Evolutionary conservation across 2,797 vertebrate genomes (phyloP).

Genomic region (Alfaro cultratus): DNA sequence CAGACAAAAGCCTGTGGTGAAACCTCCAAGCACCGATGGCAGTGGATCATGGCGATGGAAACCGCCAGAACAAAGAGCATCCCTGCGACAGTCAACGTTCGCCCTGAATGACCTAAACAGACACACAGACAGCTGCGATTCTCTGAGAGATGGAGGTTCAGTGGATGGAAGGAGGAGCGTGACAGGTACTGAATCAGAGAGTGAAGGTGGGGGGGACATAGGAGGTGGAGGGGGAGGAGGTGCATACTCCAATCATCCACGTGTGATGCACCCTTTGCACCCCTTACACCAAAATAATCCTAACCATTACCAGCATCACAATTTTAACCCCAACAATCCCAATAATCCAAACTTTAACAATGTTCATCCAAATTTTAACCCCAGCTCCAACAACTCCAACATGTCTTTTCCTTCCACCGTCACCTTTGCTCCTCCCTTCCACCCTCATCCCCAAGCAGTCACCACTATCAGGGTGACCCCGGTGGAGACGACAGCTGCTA

Average conservation of each 20-base stretch:
- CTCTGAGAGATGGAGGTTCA: slow-evolving; percentile 87
- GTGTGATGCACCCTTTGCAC: slow-evolving; percentile 74
- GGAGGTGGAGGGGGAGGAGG: slow-evolving; percentile 39
- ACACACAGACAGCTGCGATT: slow-evolving; percentile 91
- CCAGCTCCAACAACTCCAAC: slow-evolving; percentile 33
- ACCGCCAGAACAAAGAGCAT: slow-evolving; percentile 85
- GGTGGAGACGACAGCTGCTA: slow-evolving; percentile 80
- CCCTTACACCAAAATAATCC: slow-evolving; percentile 82
- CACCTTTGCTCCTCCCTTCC: slow-evolving; percentile 69
- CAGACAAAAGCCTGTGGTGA: slow-evolving; percentile 84
- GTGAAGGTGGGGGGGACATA: slow-evolving; percentile 55
- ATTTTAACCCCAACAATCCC: slow-evolving; percentile 42
- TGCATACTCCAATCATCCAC: slow-evolving; percentile 60
- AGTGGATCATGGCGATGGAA: slow-evolving; percentile 97
- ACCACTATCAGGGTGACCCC: slow-evolving; percentile 93
- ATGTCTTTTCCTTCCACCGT: slow-evolving; percentile 39
- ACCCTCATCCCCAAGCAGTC: slow-evolving; percentile 85
- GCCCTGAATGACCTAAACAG: slow-evolving; percentile 91
- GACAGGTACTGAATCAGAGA: slow-evolving; percentile 81
- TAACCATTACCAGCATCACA: slow-evolving; percentile 73
- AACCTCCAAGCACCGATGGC: slow-evolving; percentile 89
- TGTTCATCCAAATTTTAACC: slow-evolving; percentile 34
- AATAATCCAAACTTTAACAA: slow-evolving; percentile 45
- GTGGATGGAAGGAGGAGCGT: slow-evolving; percentile 87
- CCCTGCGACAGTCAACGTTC: slow-evolving; percentile 87